Percentiles rank a stretch among this genome's conserved stretches.
These are phyloP conservation scores for Paratilapia polleni DNA, from an alignment of 2,113 vertebrate genomes.

Conservation along the genomic window DNA sequence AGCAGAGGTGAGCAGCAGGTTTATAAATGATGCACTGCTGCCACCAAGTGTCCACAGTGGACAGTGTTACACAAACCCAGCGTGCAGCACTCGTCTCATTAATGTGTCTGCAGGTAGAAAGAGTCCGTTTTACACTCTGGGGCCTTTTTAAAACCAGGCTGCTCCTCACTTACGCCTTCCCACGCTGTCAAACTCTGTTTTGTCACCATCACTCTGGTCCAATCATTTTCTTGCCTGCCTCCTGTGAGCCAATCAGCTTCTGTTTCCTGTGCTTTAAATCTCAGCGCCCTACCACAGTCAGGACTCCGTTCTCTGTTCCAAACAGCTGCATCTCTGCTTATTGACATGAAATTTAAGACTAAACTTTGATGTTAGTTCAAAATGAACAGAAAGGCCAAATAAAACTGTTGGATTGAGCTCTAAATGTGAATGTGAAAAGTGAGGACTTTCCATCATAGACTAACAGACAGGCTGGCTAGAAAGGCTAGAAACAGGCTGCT, in stretches of 20 bases:
- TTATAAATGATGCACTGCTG: constrained; percentile 4
- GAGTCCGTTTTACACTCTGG: no score
- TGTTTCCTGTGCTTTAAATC: background rate
- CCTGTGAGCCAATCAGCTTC: background rate
- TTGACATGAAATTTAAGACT: background rate
- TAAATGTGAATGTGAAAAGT: background rate
- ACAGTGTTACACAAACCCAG: background rate
- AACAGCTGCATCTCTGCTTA: background rate
- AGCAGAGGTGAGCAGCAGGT: background rate
- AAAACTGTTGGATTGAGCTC: background rate
- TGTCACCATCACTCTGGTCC: background rate
- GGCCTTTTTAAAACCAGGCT: no score
- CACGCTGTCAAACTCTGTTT: background rate
- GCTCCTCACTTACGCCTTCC: background rate
- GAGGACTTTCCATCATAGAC: background rate
- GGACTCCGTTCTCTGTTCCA: background rate
- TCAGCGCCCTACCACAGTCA: accelerated
- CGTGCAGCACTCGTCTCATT: background rate
- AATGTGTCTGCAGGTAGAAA: no score
- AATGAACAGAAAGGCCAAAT: background rate
- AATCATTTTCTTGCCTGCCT: background rate
- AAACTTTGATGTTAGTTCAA: accelerated
- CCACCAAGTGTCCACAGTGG: constrained; percentile 14
- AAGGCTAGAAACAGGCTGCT: no score
- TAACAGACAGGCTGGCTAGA: no score